Evolutionary conservation across 2,888 invertebrate species (phyloP).

Genomic region (Pristionchus exspectatus): DNA sequence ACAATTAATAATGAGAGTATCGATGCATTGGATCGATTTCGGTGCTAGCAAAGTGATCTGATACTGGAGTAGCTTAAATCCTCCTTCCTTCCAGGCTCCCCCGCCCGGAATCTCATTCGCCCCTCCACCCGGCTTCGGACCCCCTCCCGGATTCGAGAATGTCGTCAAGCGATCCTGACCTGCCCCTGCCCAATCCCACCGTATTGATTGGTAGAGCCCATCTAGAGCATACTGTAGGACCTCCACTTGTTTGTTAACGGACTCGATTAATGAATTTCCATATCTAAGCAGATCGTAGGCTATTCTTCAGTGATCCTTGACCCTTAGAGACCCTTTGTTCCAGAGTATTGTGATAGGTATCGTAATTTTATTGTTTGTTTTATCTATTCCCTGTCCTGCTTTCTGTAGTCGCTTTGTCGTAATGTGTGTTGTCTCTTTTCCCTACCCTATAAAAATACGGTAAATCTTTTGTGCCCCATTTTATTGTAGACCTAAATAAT

Average conservation of each 20-base stretch:
- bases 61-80: no score
- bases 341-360: slow-evolving; percentile 8
- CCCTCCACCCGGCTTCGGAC: slow-evolving; percentile 43
- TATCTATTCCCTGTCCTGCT: not conserved
- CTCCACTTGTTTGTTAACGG: not conserved
- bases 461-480: not conserved
- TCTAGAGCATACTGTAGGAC: not conserved
- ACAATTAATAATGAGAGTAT: no score
- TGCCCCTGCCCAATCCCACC: not conserved
- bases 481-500: not conserved
- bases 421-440: not conserved
- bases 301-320: no score
- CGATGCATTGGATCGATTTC: no score
- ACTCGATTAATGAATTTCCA: not conserved
- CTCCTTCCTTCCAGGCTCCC: not conserved
- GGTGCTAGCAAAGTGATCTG: no score
- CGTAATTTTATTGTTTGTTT: slow-evolving; percentile 7
- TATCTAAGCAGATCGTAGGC: not conserved
- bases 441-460: not conserved
- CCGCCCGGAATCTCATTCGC: slow-evolving; percentile 40
- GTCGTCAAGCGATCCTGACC: slow-evolving; percentile 35
- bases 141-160: slow-evolving; percentile 44
- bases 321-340: not conserved
- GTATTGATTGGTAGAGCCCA: not conserved
- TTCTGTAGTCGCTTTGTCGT: not conserved